Evolutionary conservation across 2,888 invertebrate species (phyloP), one percentile per base, ranked within the genome.

Genomic region (Blastobasis lacticolella): DNA sequence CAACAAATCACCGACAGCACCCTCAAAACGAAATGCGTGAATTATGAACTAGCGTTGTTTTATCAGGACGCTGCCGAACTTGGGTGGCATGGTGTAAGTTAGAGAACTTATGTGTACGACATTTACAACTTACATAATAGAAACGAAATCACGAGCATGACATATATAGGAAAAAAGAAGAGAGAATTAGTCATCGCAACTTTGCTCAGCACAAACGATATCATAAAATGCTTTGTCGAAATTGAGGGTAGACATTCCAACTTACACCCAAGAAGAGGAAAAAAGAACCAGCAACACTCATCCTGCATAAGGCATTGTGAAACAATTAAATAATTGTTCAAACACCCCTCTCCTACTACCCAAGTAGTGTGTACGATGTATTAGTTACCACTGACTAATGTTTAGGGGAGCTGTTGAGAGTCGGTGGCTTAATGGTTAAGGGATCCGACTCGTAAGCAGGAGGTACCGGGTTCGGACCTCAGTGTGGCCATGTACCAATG

Each of bases 1-100:
- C 75, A 68, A 80, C 78, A 78, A 78, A 81, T 81, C 79, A 78
- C 66, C 57, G 55, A 53, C 60, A 66, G 66, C 59, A 54, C 70
- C 64, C 71, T 73, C 75, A 75, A 76, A 77, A 23, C 23, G 75
- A 75, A 78, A 78, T 78, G 72, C 63, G 71, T 78, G 75, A 81
- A 74, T 76, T 81, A 79, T 78, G 76, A 75, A 78, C 77, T n/a
- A 67, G 56, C 45, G 57, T 47, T 64, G 64, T 64, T 73, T 76
- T 79, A 78, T 78, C 80, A 67, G 59, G 64, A 49, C 60, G 69
- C 60, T 62, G 73, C 75, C 60, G 74, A 75, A 78, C 71, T 72
- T 61, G 57, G 61, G 67, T 60, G 67, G 48, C 64, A 66, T 75
- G 78, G 77, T 62, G 58, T 73, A 75, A 75, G 73, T 59, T 40